A percentile compares a stretch with the other conserved stretches of the same genome.
Conservation (phyloP, 2,888 invertebrate species). For the Idaea biselata region DNA sequence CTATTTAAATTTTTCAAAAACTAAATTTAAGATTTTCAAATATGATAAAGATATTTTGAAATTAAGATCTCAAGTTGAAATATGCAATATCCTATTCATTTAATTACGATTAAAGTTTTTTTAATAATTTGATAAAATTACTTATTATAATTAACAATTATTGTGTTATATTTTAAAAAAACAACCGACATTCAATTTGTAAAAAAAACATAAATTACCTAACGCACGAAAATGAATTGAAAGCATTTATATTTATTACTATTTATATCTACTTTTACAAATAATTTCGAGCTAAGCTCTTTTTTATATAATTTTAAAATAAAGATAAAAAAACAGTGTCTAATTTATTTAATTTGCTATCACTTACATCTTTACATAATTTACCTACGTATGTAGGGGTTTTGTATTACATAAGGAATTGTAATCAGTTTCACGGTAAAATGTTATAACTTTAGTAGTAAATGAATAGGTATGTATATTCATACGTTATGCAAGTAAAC, state of each 20-base stretch:
- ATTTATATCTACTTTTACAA: background rate
- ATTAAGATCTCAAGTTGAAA: constrained; percentile 5
- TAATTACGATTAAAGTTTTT: background rate
- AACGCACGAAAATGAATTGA: background rate
- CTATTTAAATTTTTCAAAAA: constrained; percentile 19
- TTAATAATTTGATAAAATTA: background rate
- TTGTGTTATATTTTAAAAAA: too few relatives aligned
- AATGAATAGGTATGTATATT: constrained; percentile 65
- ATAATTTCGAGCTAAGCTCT: constrained; percentile 11
- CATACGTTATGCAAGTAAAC: constrained; percentile 77
- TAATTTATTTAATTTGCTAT: constrained; percentile 1
- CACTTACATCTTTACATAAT: constrained; percentile 2
- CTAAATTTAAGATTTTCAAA: constrained; percentile 4
- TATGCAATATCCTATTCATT: constrained; percentile 4
- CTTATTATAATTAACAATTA: too few relatives aligned
- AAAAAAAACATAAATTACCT: background rate
- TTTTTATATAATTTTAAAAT: background rate
- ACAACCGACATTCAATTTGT: background rate
- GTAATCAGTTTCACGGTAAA: constrained; percentile 68
- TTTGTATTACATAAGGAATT: constrained; percentile 52
- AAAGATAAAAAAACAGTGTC: background rate
- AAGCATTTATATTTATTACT: background rate
- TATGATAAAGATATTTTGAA: background rate
- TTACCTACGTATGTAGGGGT: constrained; percentile 2
- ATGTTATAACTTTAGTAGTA: constrained; percentile 39